Base-by-base conservation (phyloP, 2,888 invertebrate genomes). In the Drymonia ruficornis region DNA sequence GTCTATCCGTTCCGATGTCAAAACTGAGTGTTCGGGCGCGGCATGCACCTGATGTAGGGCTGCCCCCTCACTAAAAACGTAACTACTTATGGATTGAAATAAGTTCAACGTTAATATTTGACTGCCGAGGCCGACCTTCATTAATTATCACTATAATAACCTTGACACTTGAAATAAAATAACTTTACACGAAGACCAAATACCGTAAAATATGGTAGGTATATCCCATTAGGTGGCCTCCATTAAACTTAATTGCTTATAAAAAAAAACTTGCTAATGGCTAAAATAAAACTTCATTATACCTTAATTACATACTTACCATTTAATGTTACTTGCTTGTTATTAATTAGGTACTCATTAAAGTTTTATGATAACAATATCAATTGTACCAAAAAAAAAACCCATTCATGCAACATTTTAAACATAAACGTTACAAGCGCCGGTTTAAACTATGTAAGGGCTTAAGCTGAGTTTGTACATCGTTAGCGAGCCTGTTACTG, bases 381-480 rank as follows among this genome's bases (percentile, higher is more conserved):
- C n/a, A n/a, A n/a, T n/a, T n/a, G n/a, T 6, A 2, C 5, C 36
- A 36, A n/a, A 13, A 36, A 13, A 13, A 36, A 4, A 36, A 4
- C n/a, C 13, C n/a, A 36, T 36, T 36, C 3, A 36, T 23, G 3
- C 1, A 16, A 7, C 16, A 40, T 40, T 36, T 40, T 16, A n/a
- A 16, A 40, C 40, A 16, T 0, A 38, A 40, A 16, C 16, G 6
- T 40, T 16, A 40, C 38, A 38, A 38, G 38, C 38, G 15, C 38
- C 15, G 16, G 40, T 40, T 40, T 40, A 16, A 40, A 40, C 4
- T 16, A 16, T 16, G 40, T 40, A 11, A 40, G 3, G 9, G 16
- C 8, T 11, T 40, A 40, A 43, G 43, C 19, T 19, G 43, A 47
- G 47, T 42, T 52, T 38, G 45, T 28, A 47, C 40, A 42, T 42